Evolutionary conservation across 2,113 vertebrate genomes (phyloP).

Genomic region (Eleginops maclovinus): DNA sequence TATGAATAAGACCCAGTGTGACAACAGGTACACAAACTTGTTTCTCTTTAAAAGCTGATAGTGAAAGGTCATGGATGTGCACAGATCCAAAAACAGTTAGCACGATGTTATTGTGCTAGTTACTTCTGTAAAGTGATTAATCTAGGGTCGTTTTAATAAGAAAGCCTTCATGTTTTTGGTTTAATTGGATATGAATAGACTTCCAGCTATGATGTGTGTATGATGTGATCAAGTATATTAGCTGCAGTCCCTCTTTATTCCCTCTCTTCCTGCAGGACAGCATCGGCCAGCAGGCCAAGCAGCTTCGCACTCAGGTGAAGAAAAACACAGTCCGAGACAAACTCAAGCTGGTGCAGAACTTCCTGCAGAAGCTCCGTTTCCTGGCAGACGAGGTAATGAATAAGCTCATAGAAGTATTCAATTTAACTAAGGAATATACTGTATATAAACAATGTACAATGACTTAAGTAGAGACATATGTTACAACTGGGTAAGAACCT

Average conservation of each 20-base stretch:
- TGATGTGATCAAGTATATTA: background rate
- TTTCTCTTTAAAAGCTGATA: background rate
- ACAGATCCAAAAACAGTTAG: background rate
- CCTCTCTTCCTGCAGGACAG: constrained; percentile 85
- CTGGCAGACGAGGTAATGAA: constrained; percentile 91
- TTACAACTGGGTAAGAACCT: background rate
- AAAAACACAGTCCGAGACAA: constrained; percentile 93
- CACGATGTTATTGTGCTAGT: background rate
- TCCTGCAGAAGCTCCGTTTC: constrained; percentile 95
- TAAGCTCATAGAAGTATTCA: background rate
- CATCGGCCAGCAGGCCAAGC: constrained; percentile 93
- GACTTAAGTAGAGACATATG: no score
- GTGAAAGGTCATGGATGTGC: background rate
- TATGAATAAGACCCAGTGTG: background rate
- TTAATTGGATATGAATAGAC: background rate
- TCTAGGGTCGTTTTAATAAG: no score
- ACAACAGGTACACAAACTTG: background rate
- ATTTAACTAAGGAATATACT: background rate
- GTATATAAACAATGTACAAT: background rate
- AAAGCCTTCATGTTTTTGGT: background rate
- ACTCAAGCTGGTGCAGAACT: constrained; percentile 91
- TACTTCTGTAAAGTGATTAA: no score
- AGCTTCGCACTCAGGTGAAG: constrained; percentile 93
- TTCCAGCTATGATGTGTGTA: background rate
- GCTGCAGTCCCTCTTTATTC: background rate